Conservation (phyloP, 2,113 vertebrate species). For the Channa maculata region DNA sequence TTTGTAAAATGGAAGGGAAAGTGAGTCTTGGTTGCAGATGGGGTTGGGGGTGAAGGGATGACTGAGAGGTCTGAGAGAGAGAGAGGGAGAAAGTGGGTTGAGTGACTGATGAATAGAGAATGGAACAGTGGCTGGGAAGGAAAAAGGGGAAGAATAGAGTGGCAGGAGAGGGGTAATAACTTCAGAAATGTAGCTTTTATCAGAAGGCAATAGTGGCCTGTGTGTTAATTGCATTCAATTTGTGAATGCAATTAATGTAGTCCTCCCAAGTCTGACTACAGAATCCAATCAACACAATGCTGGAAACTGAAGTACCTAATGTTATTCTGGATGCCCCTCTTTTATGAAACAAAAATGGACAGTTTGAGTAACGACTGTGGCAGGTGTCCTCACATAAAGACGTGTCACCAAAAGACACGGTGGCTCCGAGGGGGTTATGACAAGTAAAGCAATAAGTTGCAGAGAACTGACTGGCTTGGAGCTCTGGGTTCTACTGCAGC, state of each 20-base stretch:
- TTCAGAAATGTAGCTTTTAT: conserved; percentile 52
- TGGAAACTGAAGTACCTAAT: conserved; percentile 64
- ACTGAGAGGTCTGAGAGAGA: conserved; percentile 29
- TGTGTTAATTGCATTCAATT: conserved; percentile 41
- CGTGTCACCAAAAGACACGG: conserved; percentile 31
- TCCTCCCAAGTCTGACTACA: conserved; percentile 63
- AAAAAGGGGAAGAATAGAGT: conserved; percentile 47
- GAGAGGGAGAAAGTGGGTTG: conserved; percentile 69
- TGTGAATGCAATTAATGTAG: conserved; percentile 71
- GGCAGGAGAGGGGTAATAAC: conserved; percentile 40
- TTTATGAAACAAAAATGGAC: conserved; percentile 58
- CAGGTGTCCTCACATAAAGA: conserved; percentile 62
- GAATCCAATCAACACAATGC: conserved; percentile 68
- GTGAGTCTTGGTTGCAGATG: conserved; percentile 57
- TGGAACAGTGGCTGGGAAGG: conserved; percentile 55
- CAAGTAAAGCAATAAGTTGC: conserved; percentile 22
- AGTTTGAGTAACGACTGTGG: conserved; percentile 57
- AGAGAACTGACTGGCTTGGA: conserved; percentile 6
- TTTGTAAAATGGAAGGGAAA: conserved; percentile 77
- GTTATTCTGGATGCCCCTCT: conserved; percentile 61
- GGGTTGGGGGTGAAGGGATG: conserved; percentile 47
- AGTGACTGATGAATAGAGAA: conserved; percentile 70
- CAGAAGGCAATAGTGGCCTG: conserved; percentile 25
- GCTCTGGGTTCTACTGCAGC: conserved; percentile 17
- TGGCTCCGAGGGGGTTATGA: conserved; percentile 4